Base-by-base conservation (phyloP, 2,888 invertebrate genomes). In the Amiota mariae region DNA sequence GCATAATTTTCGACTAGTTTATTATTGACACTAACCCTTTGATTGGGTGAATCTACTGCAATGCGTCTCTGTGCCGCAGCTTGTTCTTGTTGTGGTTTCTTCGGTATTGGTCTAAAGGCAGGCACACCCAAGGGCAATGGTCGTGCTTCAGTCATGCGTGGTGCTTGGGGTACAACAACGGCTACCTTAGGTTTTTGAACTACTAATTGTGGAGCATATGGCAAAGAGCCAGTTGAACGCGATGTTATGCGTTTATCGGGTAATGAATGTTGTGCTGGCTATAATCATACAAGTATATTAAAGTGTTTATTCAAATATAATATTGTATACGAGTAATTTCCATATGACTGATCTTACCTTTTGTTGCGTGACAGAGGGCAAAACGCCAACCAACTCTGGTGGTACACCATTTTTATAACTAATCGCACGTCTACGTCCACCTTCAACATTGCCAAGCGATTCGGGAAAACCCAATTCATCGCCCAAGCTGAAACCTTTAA, bases 401-500 rank as follows among this genome's bases (percentile, higher is more conserved):
- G 91, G 90, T 1, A 91, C 91, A 0, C 90, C 91, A 82, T 92
- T 92, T 82, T 91, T 92, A 73, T 92, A 88, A 86, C 90, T 92
- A 72, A 94, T 92, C 0, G 94, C 94, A 72, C 95, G 91, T 77
- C 95, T 91, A 77, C 94, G 92, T 80, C 93, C 93, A 63, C 93
- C 92, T 86, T 96, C 96, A 80, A 93, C 87, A 87, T 95, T 96
- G 1, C 95, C 94, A 64, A 96, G 89, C 0, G 96, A 96, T 85
- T 97, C 95, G 79, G 93, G 92, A 87, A 97, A 96, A 46, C 96
- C 96, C 75, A 96, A 90, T 88, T 96, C 96, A 86, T 97, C 96
- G 15, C 96, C 96, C 15, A 96, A 90, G 86, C 95, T 95, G 90
- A 97, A 95, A 80, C 96, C 96, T 95, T 76, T 47, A 82, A 79